A percentile compares a stretch with the other conserved stretches of the same genome.
Evolutionary conservation across 2,888 invertebrate genomes (phyloP).

Genomic region (Plagodis dolabraria): DNA sequence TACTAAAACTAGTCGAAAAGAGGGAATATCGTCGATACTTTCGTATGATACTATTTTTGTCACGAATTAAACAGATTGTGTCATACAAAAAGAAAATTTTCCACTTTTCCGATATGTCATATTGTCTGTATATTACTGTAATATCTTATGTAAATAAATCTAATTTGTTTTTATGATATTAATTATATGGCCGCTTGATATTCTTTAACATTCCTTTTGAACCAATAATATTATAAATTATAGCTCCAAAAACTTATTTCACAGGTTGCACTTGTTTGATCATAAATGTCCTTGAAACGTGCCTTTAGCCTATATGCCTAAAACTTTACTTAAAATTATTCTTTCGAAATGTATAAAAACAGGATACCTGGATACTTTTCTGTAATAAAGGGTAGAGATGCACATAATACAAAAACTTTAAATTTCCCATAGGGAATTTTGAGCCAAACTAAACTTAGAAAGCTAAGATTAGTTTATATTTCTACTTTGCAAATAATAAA

Average conservation of each 20-base stretch:
- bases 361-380: too few species aligned
- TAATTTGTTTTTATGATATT: constrained; percentile 53
- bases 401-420: too few species aligned
- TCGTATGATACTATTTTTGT: background rate
- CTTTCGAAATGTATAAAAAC: too few species aligned
- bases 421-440: too few species aligned
- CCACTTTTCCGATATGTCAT: constrained; percentile 1
- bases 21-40: background rate
- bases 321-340: too few species aligned
- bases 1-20: too few species aligned
- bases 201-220: constrained; percentile 35
- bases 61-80: too few species aligned
- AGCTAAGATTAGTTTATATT: too few species aligned
- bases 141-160: constrained; percentile 35
- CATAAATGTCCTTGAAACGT: background rate
- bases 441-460: too few species aligned
- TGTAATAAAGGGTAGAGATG: too few species aligned
- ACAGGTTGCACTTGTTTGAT: background rate
- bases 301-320: too few species aligned
- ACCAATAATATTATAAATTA: background rate
- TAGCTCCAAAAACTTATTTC: constrained; percentile 1
- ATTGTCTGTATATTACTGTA: background rate
- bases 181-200: constrained; percentile 59
- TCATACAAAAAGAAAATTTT: background rate
- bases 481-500: too few species aligned